Base-by-base conservation (phyloP, 2,113 vertebrate species). In the Rattus rattus region DNA sequence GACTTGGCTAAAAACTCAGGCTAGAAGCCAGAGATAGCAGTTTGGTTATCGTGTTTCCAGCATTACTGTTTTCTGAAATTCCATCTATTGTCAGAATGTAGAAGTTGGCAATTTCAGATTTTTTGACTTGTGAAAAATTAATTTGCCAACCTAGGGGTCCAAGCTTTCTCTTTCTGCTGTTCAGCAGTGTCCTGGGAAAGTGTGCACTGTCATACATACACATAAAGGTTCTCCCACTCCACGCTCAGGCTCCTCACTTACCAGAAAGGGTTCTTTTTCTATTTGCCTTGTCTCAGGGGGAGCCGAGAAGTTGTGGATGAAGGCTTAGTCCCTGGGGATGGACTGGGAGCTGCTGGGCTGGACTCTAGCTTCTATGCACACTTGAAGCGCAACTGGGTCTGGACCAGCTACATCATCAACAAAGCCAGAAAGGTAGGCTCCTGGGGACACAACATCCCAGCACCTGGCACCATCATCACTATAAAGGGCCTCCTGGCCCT, bases 361-460 rank as follows among this genome's bases (percentile, higher is more conserved):
- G 99, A 99, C 97, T 99, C 99, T 20, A 99, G 99, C 59, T 99
- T 99, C 96, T 99, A 99, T 10, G 98, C 98, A 49, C 99, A 99
- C 96, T 98, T 99, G 13, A 99, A 99, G 97, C 99, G 99, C 52
- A 99, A 99, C 89, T 99, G 99, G 99, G 98, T 99, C 92, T 99
- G 99, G 99, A 99, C 99, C 83, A 99, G 98, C 97, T 99, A 99
- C 75, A 99, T 99, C 20, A 99, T 99, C 30, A 98, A 98, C 92
- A 97, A 98, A 67, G 94, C 97, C 43, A 99, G 96, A 94, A 98
- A 98, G 97, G 99, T 99, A 89, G 87, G 93, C 36, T 26, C 52
- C 26, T 0, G 5, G 0, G 1, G 84, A 59, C 30, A 2, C 0
- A 2, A 54, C 12, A n/a, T 52, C 39, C 11, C n/a, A 52, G 26